A percentile compares a stretch with the other conserved stretches of the same genome.
These are phyloP conservation scores for Spodoptera exigua DNA, from an alignment of 2,888 invertebrate species.

Conservation along the genomic window DNA sequence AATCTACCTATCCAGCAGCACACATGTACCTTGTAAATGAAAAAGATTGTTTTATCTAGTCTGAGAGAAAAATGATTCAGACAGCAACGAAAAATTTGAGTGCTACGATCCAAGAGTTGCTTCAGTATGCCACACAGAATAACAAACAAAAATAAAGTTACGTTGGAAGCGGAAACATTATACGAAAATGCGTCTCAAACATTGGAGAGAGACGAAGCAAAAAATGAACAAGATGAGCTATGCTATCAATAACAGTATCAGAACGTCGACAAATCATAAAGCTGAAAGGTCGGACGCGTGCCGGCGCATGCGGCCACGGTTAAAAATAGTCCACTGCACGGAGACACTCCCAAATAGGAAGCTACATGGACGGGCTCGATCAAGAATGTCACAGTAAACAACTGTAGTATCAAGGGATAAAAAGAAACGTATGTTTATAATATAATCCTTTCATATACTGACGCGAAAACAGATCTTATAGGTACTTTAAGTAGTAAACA, in stretches of 20 bases:
- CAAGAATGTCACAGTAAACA: conserved; percentile 61
- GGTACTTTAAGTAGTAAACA: conserved; percentile 2
- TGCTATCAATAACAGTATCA: conserved; percentile 73
- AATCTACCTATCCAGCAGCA: conserved; percentile 22
- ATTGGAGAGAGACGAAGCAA: conserved; percentile 38
- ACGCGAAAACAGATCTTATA: not conserved
- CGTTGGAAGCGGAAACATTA: conserved; percentile 55
- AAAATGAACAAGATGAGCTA: conserved; percentile 57
- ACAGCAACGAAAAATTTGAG: conserved; percentile 11
- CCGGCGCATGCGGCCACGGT: conserved; percentile 74
- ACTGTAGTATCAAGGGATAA: conserved; percentile 27
- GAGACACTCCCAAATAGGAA: conserved; percentile 84
- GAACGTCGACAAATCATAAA: conserved; percentile 78
- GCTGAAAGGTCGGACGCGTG: conserved; percentile 79
- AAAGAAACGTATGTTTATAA: conserved; percentile 3
- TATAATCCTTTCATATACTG: not conserved
- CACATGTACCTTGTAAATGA: conserved; percentile 3
- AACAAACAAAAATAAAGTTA: conserved; percentile 45
- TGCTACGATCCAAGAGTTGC: conserved; percentile 43
- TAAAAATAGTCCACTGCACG: conserved; percentile 80
- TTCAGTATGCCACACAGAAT: conserved; percentile 21
- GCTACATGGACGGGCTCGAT: conserved; percentile 70
- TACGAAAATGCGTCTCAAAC: conserved; percentile 41
- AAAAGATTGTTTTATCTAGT: not conserved
- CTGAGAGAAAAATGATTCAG: conserved; percentile 14